Conservation (phyloP, 2,888 invertebrate species). For the Bhutanitis thaidina region DNA sequence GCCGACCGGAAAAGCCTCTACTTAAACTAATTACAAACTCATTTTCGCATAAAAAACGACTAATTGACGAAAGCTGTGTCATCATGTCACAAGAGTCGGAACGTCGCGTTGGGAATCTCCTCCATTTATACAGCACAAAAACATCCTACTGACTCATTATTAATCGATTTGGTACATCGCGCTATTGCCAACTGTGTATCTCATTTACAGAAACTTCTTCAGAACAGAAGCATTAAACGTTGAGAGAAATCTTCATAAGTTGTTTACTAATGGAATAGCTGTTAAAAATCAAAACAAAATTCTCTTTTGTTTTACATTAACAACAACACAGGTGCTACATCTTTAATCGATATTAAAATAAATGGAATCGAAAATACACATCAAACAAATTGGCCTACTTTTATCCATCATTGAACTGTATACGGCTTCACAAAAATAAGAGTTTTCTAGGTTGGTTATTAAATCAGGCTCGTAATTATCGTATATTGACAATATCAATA, state of each 20-base stretch:
- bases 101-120: slow-evolving; percentile 47
- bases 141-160: slow-evolving; percentile 30
- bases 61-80: slow-evolving; percentile 52
- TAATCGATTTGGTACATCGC: slow-evolving; percentile 30
- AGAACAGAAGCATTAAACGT: neutral
- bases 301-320: slow-evolving; percentile 16
- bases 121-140: slow-evolving; percentile 32
- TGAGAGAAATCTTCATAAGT: neutral
- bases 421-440: slow-evolving; percentile 1
- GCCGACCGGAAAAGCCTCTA: slow-evolving; percentile 61
- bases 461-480: slow-evolving; percentile 61
- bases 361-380: slow-evolving; percentile 11
- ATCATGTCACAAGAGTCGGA: slow-evolving; percentile 46
- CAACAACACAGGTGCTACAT: slow-evolving; percentile 16
- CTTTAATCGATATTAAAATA: slow-evolving; percentile 17
- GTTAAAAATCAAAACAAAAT: slow-evolving; percentile 15
- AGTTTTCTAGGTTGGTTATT: slow-evolving; percentile 33
- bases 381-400: slow-evolving; percentile 14
- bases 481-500: slow-evolving; percentile 69
- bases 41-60: slow-evolving; percentile 44
- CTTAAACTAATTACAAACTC: slow-evolving; percentile 48
- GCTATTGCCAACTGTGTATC: slow-evolving; percentile 26
- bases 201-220: slow-evolving; percentile 15
- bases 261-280: slow-evolving; percentile 14
- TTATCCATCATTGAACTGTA: neutral